Percentiles rank a stretch among this genome's conserved stretches.
Evolutionary conservation across 2,888 invertebrate species (phyloP).

Genomic region (Amblyjoppa fuscipennis): DNA sequence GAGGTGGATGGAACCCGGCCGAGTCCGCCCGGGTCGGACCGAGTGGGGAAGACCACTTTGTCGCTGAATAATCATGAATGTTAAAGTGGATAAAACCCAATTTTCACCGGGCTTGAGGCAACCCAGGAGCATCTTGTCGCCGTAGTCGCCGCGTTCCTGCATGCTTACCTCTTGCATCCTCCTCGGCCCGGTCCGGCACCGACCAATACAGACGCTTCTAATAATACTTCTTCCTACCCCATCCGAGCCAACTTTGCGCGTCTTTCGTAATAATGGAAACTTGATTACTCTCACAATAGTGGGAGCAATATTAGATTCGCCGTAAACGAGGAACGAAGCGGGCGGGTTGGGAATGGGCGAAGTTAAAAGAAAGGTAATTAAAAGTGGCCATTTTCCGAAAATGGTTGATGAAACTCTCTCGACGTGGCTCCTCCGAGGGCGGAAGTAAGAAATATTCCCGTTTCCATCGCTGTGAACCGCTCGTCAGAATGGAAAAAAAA

Average conservation of each 20-base stretch:
- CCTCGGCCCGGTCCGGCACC: background rate
- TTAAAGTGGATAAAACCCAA: slow-evolving; percentile 70
- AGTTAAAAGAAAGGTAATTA: slow-evolving; percentile 19
- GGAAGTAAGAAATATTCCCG: background rate
- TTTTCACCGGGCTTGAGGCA: slow-evolving; percentile 49
- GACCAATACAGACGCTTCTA: background rate
- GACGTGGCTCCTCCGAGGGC: background rate
- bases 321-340: background rate
- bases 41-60: slow-evolving; percentile 72
- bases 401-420: background rate
- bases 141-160: background rate
- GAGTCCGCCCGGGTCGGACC: slow-evolving; percentile 2
- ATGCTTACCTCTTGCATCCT: background rate
- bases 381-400: background rate
- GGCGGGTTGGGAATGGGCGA: background rate
- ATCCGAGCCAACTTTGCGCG: background rate
- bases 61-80: slow-evolving; percentile 74
- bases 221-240: background rate
- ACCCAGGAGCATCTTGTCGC: slow-evolving; percentile 23
- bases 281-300: slow-evolving; percentile 28
- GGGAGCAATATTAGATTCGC: slow-evolving; percentile 9
- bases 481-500: background rate
- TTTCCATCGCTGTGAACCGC: background rate
- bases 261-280: slow-evolving; percentile 22
- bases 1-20: background rate